Percentiles rank a stretch among this genome's conserved stretches.
Conservation (phyloP, 2,113 vertebrate genomes). For the Anser cygnoides region DNA sequence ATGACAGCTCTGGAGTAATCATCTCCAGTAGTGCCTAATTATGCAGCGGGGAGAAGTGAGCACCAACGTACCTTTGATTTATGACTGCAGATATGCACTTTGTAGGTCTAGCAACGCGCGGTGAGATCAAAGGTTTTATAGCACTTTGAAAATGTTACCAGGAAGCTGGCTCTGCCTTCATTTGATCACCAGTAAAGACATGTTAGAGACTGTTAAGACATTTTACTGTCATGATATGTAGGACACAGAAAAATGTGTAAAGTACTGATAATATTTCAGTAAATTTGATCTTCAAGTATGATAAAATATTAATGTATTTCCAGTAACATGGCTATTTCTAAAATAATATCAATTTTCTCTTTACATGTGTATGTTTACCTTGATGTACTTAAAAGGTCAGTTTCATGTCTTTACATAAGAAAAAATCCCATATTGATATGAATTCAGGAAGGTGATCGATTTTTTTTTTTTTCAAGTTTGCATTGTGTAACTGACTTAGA, state of each 20-base stretch:
- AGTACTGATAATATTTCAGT: not conserved
- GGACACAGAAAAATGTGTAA: not conserved
- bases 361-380: not conserved
- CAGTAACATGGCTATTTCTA: not conserved
- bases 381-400: not conserved
- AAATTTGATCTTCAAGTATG: not conserved
- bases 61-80: fast-evolving
- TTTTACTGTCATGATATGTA: not conserved
- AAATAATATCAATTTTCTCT: not conserved
- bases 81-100: not conserved
- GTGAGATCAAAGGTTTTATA: not conserved
- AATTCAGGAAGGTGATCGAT: not conserved
- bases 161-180: not conserved
- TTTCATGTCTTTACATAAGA: not conserved
- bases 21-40: not conserved
- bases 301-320: not conserved
- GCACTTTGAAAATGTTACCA: not conserved
- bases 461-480: not conserved
- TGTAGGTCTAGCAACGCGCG: not conserved
- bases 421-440: not conserved
- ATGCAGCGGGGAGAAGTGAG: not conserved
- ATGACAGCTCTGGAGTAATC: not conserved
- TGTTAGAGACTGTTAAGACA: not conserved
- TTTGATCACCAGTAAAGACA: not conserved
- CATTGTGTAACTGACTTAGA: not conserved